phyloP scores from a whole-genome alignment of 2,797 vertebrate species.

The Myoxocephalus aenaeus region DNA sequence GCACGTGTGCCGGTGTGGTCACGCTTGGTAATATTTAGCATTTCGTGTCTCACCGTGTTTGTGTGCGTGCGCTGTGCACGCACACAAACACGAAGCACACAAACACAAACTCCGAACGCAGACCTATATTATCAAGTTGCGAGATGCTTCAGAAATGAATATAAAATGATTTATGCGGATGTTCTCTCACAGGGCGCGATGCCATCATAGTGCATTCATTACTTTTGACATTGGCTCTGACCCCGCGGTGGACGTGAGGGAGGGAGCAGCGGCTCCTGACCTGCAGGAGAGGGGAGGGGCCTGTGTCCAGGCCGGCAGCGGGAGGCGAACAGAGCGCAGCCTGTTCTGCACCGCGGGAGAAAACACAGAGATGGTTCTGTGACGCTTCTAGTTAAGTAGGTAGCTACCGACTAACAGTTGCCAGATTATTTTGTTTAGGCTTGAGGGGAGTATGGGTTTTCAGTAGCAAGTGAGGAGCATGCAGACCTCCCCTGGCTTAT shows the following conservation, averaged over 20 bases:
- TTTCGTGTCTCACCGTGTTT: not conserved
- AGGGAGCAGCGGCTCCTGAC: conserved; percentile 41
- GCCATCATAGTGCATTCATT: conserved; percentile 45
- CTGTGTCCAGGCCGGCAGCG: conserved; percentile 34
- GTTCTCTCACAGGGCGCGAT: conserved; percentile 22
- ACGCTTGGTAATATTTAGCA: not conserved
- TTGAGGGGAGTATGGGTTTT: conserved; percentile 27
- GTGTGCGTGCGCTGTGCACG: not conserved
- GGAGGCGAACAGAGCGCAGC: conserved; percentile 61
- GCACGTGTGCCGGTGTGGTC: conserved; percentile 19
- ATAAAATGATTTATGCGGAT: conserved; percentile 17
- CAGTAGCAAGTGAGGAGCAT: conserved; percentile 8
- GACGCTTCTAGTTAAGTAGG: conserved; percentile 54
- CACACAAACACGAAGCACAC: too few species aligned
- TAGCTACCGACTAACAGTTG: conserved; percentile 43
- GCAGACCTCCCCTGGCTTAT: conserved; percentile 9
- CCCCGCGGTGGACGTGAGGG: conserved; percentile 36
- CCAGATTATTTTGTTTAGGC: conserved; percentile 42
- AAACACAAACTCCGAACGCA: not conserved
- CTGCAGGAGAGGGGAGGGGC: conserved; percentile 51
- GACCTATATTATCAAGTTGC: conserved; percentile 2
- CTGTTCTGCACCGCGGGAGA: conserved; percentile 61
- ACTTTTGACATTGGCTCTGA: conserved; percentile 49
- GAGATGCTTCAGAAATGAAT: conserved; percentile 21
- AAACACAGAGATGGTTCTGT: conserved; percentile 73